A percentile compares a stretch with the other conserved stretches of the same genome.
These are phyloP conservation scores for Autographa pulchrina DNA, from an alignment of 2,888 invertebrate genomes.

Conservation along the genomic window DNA sequence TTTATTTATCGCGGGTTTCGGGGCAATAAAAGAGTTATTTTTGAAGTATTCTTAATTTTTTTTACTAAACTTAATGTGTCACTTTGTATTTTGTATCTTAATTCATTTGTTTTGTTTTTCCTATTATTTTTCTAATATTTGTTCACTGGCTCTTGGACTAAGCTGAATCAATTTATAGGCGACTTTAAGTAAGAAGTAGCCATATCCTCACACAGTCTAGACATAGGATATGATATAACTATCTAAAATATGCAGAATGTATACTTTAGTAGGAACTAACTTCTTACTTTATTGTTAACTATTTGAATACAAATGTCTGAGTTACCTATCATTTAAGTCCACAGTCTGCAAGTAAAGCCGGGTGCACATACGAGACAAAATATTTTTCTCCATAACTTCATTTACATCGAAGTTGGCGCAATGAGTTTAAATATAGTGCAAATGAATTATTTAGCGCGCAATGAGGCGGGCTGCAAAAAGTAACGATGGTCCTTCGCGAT, in stretches of 20 bases:
- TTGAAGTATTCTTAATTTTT: too few species aligned
- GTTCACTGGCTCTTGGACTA: background rate
- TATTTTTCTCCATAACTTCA: slow-evolving; percentile 30
- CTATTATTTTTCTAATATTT: background rate
- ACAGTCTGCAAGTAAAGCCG: slow-evolving; percentile 5
- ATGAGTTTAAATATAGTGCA: slow-evolving; percentile 39
- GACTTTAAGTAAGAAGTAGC: background rate
- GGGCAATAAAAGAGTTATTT: too few species aligned
- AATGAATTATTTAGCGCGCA: slow-evolving; percentile 55
- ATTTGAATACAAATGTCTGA: background rate
- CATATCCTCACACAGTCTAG: background rate
- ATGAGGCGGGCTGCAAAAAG: slow-evolving; percentile 40
- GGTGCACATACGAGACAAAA: slow-evolving; percentile 8
- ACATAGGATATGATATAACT: background rate
- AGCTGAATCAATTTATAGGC: background rate
- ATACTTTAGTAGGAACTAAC: background rate
- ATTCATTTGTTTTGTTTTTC: too few species aligned
- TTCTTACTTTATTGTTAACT: background rate
- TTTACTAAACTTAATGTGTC: too few species aligned
- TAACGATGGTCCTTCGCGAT: slow-evolving; percentile 26
- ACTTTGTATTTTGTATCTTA: too few species aligned
- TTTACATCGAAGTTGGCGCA: slow-evolving; percentile 23
- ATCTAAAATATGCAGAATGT: background rate
- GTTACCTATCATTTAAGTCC: background rate
- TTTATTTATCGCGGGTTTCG: too few species aligned